Percentiles rank a stretch among this genome's conserved stretches.
Evolutionary conservation across 2,888 invertebrate genomes (phyloP).

Genomic region (Rotaria sp.): DNA sequence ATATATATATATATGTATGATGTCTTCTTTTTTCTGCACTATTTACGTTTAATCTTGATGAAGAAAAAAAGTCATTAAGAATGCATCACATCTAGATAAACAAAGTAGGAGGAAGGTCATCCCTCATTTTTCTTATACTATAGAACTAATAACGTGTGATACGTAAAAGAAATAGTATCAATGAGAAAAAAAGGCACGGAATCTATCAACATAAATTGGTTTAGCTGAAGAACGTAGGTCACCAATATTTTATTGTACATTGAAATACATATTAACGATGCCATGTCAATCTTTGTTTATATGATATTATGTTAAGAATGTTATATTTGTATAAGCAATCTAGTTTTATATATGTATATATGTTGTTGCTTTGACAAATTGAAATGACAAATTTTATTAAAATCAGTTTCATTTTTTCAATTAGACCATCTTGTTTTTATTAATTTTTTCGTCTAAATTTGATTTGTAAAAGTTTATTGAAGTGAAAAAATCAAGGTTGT

Average conservation of each 20-base stretch:
- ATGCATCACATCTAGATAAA: too few relatives aligned
- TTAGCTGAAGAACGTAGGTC: background rate
- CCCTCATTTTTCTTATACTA: background rate
- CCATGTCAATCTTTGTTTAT: background rate
- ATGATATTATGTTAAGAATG: background rate
- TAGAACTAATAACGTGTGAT: background rate
- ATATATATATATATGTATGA: too few relatives aligned
- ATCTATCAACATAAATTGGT: background rate
- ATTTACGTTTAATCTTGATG: too few relatives aligned
- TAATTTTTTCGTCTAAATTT: too few relatives aligned
- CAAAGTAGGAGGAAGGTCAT: too few relatives aligned
- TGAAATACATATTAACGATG: background rate
- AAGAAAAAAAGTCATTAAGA: too few relatives aligned
- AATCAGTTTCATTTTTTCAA: too few relatives aligned
- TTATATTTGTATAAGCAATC: background rate
- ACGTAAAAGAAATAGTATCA: background rate
- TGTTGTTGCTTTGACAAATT: background rate
- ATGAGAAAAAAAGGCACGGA: background rate
- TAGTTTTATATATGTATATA: background rate
- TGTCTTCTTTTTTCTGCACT: too few relatives aligned
- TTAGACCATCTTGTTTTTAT: too few relatives aligned
- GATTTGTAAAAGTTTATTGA: too few relatives aligned
- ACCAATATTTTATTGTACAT: background rate
- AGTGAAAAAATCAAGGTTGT: too few relatives aligned
- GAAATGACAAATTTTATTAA: background rate